phyloP scores from a whole-genome alignment of 1,140 invertebrate species.

The Sinonovacula constricta region DNA sequence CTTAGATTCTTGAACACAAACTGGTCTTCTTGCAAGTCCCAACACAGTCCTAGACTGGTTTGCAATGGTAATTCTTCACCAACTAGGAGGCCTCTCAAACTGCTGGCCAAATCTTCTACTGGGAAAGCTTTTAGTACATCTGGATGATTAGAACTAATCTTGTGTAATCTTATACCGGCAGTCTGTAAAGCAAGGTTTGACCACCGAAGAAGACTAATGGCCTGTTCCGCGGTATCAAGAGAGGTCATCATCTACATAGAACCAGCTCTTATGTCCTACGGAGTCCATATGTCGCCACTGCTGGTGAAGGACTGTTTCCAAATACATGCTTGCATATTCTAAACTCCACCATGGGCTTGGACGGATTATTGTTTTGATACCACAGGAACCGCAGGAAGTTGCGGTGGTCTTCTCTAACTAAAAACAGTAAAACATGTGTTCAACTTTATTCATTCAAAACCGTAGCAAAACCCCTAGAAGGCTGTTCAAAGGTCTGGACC shows the following conservation, averaged over 20 bases:
- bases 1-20: constrained; percentile 38
- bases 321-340: constrained; percentile 49
- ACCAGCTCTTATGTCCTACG: not conserved
- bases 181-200: too few relatives aligned
- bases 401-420: constrained; percentile 1
- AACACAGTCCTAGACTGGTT: constrained; percentile 26
- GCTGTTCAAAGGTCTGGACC: constrained; percentile 68
- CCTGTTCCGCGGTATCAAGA: constrained; percentile 9
- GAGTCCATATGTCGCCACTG: constrained; percentile 45
- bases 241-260: constrained; percentile 47
- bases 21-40: constrained; percentile 18
- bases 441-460: constrained; percentile 42
- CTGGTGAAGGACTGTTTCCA: too few relatives aligned
- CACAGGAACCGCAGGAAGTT: constrained; percentile 48
- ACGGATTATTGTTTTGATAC: constrained; percentile 33
- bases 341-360: constrained; percentile 17
- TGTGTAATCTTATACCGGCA: constrained; percentile 32
- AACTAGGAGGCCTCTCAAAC: constrained; percentile 24
- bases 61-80: too few relatives aligned
- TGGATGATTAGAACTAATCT: constrained; percentile 35
- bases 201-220: constrained; percentile 26
- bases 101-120: constrained; percentile 15
- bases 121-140: constrained; percentile 21
- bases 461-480: constrained; percentile 45
- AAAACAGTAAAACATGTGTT: constrained; percentile 39